Conservation (phyloP, 2,888 invertebrate species). For the Nyleta sp. region DNA sequence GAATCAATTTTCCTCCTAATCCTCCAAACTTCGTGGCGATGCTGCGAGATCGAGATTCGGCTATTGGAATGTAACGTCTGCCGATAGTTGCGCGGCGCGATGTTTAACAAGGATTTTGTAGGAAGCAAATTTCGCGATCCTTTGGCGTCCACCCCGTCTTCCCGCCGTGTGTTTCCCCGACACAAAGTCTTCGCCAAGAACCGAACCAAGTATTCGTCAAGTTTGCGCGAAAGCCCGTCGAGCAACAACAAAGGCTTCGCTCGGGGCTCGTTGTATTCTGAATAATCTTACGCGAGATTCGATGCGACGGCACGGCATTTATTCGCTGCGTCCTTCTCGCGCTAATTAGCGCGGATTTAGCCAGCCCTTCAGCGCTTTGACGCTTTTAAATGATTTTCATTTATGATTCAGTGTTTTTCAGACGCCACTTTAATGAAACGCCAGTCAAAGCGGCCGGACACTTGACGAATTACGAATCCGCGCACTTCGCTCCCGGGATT, state of each 20-base stretch:
- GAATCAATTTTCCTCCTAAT: slow-evolving; percentile 4
- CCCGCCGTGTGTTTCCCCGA: slow-evolving; percentile 14
- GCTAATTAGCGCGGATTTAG: slow-evolving; percentile 47
- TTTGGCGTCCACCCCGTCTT: slow-evolving; percentile 30
- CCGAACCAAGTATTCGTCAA: slow-evolving; percentile 64
- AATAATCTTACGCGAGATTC: slow-evolving; percentile 69
- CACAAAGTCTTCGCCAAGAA: slow-evolving; percentile 63
- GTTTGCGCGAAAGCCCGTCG: slow-evolving; percentile 62
- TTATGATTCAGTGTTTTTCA: slow-evolving; percentile 25
- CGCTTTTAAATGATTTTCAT: slow-evolving; percentile 25
- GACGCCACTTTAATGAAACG: slow-evolving; percentile 4
- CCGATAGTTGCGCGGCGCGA: slow-evolving; percentile 37
- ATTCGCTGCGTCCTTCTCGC: neutral
- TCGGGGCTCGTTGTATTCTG: slow-evolving; percentile 71
- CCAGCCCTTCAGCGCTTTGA: slow-evolving; percentile 6
- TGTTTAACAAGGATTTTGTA: slow-evolving; percentile 51
- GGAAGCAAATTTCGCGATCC: slow-evolving; percentile 45
- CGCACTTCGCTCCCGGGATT: too few species aligned
- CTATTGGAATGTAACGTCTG: slow-evolving; percentile 42
- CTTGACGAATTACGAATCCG: too few species aligned
- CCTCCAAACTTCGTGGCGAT: slow-evolving; percentile 17
- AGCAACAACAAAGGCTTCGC: slow-evolving; percentile 74
- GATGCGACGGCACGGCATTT: slow-evolving; percentile 20
- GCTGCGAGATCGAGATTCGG: slow-evolving; percentile 1
- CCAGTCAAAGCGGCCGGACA: neutral